A percentile compares a stretch with the other conserved stretches of the same genome.
These are phyloP conservation scores for Meloe dianella DNA, from an alignment of 2,888 invertebrate genomes.

Conservation along the genomic window DNA sequence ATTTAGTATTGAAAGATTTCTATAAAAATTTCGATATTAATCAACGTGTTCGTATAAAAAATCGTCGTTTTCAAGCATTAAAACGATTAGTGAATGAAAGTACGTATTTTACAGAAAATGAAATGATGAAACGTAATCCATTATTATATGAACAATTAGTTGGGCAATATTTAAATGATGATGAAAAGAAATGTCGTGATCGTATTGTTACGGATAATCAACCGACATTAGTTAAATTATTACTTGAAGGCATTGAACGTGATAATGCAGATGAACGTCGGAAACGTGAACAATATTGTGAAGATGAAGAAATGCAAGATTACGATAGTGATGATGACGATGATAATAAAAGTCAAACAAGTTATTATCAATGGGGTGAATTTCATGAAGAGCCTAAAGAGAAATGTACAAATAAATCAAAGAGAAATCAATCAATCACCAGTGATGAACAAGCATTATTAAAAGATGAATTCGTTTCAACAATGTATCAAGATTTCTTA, in stretches of 20 bases:
- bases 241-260: slow-evolving; percentile 81
- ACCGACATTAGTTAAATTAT: slow-evolving; percentile 74
- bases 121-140: slow-evolving; percentile 94
- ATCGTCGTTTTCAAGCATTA: slow-evolving; percentile 83
- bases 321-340: slow-evolving; percentile 38
- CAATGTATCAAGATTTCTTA: slow-evolving; percentile 85
- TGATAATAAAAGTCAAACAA: slow-evolving; percentile 35
- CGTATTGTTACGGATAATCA: slow-evolving; percentile 65
- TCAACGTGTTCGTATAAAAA: slow-evolving; percentile 67
- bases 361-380: slow-evolving; percentile 47
- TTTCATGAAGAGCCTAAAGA: slow-evolving; percentile 51
- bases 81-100: slow-evolving; percentile 72
- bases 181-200: slow-evolving; percentile 73
- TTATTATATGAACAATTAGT: slow-evolving; percentile 88
- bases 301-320: slow-evolving; percentile 61
- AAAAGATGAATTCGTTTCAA: slow-evolving; percentile 79
- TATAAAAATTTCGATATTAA: slow-evolving; percentile 60
- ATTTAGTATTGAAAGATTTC: slow-evolving; percentile 69
- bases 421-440: slow-evolving; percentile 55
- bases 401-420: slow-evolving; percentile 29
- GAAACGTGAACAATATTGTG: slow-evolving; percentile 67
- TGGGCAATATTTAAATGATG: slow-evolving; percentile 81
- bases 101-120: slow-evolving; percentile 86
- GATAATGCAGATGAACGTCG: slow-evolving; percentile 69
- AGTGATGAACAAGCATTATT: slow-evolving; percentile 70